Evolutionary conservation across 2,113 vertebrate genomes (phyloP), one percentile per base, ranked within the genome.

Genomic region (Strix uralensis): DNA sequence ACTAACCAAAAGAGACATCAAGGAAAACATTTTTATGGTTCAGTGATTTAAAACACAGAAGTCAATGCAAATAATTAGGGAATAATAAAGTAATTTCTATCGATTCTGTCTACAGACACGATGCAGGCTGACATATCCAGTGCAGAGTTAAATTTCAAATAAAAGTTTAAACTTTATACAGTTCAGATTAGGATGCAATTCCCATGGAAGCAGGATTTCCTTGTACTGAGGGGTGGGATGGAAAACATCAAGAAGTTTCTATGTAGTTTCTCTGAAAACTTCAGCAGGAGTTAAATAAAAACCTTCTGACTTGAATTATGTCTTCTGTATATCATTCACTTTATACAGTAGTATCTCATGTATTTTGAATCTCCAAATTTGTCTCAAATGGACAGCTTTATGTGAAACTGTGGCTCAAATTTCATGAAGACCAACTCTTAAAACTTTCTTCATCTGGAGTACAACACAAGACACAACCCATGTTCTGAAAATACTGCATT

Each of bases 11-110:
- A 89, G 54, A 95, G 14, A 83, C 93, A 93, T 74, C 77, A 86
- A 92, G 57, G 77, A 91, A 95, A 95, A 96, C 71, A 88, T 81
- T 85, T 96, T 82, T 73, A 89, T 52, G 88, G 95, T 81, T 96
- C 90, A 95, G 42, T 77, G 92, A 94, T 89, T 97, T 97, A 89
- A 97, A 97, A 96, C 77, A 94, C 86, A 97, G 78, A 90, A 96
- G 81, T 96, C 81, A 71, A 96, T 96, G 74, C 65, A 86, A 77
- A 25, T 96, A 97, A 98, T 97, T 97, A 97, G 63, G 94, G 91
- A 97, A 94, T 90, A 97, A 97, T 77, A 95, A 96, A 96, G 92
- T 96, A 86, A 96, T 97, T 97, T 94, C 82, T 96, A 97, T 74
- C 0, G 77, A 96, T 95, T 88, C 72, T 55, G 63, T 93, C 96